Evolutionary conservation across 2,113 vertebrate species (phyloP).

Genomic region (Morone chrysops): DNA sequence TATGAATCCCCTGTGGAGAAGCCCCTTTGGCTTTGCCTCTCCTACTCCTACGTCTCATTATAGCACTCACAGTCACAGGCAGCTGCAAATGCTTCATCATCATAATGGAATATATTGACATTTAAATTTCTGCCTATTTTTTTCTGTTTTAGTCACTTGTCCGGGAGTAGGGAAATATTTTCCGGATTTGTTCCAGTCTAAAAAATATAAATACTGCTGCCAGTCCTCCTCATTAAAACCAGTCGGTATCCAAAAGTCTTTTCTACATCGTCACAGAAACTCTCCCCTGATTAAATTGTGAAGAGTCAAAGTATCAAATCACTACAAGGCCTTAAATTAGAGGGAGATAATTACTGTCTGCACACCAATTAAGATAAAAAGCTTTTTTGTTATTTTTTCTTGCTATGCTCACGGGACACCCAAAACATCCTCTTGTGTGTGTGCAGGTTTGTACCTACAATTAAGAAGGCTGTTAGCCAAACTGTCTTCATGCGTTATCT

Average conservation of each 20-base stretch:
- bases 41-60: slow-evolving; percentile 37
- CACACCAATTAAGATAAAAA: background rate
- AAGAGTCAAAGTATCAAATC: background rate
- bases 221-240: slow-evolving; percentile 28
- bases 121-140: slow-evolving; percentile 8
- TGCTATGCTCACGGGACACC: background rate
- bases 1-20: slow-evolving; percentile 35
- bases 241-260: background rate
- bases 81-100: slow-evolving; percentile 21
- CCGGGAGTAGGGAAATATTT: background rate
- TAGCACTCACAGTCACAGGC: slow-evolving; percentile 21
- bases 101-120: slow-evolving; percentile 44
- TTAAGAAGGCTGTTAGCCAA: background rate
- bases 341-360: background rate
- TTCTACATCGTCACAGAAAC: background rate
- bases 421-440: background rate
- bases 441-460: background rate
- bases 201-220: background rate
- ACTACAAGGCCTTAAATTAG: background rate
- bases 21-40: slow-evolving; percentile 28
- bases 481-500: background rate
- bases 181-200: background rate
- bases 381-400: background rate
- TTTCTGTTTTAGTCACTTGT: background rate
- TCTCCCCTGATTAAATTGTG: background rate